Evolutionary conservation across 2,113 vertebrate genomes (phyloP).

Genomic region (Phoenicopterus ruber): DNA sequence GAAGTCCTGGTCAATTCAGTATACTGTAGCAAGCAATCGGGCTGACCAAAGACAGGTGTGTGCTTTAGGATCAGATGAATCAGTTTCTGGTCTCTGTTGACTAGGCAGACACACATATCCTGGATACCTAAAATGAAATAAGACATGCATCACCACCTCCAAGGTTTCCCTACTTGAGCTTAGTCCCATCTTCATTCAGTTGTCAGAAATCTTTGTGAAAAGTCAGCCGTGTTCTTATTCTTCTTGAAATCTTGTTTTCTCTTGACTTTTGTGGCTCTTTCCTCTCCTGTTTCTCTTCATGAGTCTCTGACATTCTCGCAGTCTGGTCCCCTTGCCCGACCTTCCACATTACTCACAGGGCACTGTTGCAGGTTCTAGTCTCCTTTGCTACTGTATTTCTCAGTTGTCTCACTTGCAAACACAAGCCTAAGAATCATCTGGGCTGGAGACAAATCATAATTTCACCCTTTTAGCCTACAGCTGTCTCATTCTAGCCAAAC

Average conservation of each 20-base stretch:
- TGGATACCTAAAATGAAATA: background rate
- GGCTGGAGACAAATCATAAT: background rate
- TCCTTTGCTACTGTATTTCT: background rate
- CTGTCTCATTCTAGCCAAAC: background rate
- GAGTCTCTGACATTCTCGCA: background rate
- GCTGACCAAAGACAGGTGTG: background rate
- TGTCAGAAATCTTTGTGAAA: background rate
- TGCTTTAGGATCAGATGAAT: background rate
- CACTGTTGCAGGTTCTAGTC: background rate
- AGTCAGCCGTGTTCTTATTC: background rate
- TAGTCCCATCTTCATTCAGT: background rate
- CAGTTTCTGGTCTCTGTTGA: background rate
- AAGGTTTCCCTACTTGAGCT: background rate
- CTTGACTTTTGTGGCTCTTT: background rate
- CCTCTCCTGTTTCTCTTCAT: background rate
- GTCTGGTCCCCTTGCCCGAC: background rate
- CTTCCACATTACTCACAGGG: background rate
- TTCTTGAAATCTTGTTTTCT: background rate
- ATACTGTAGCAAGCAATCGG: background rate
- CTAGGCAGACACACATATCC: background rate
- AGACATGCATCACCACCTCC: background rate
- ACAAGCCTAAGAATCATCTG: background rate
- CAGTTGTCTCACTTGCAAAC: background rate
- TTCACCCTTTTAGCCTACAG: background rate
- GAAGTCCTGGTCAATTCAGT: background rate